phyloP scores from a whole-genome alignment of 2,888 invertebrate species.

The Notodonta ziczac region DNA sequence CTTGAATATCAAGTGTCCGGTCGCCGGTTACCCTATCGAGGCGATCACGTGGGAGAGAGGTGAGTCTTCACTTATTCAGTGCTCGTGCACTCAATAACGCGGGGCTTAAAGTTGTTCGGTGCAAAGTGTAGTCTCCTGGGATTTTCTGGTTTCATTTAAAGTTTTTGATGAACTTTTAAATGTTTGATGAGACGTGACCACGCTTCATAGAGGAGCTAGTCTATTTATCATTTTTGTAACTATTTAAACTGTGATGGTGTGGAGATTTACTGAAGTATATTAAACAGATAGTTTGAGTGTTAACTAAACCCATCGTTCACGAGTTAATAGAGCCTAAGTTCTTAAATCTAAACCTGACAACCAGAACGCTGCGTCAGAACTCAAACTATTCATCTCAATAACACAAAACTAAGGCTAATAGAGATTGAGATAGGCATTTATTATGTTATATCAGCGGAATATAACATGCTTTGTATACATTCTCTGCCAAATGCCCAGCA shows the following conservation, averaged over 20 bases:
- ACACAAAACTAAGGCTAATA: constrained; percentile 14
- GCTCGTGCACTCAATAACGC: constrained; percentile 14
- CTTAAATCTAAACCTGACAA: background rate
- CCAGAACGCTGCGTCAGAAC: constrained; percentile 9
- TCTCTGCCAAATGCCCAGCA: constrained; percentile 38
- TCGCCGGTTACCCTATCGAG: constrained; percentile 95
- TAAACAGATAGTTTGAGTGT: too few species aligned
- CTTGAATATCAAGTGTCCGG: constrained; percentile 94
- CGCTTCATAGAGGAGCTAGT: too few species aligned
- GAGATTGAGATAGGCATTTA: constrained; percentile 27
- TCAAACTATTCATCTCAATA: constrained; percentile 5
- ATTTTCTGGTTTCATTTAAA: background rate
- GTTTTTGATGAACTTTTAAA: background rate
- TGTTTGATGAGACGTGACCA: background rate
- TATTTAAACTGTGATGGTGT: too few species aligned
- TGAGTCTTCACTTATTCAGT: constrained; percentile 64
- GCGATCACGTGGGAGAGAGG: constrained; percentile 96
- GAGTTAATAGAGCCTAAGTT: background rate
- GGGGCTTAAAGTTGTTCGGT: background rate
- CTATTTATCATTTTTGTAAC: too few species aligned
- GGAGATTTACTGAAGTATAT: too few species aligned
- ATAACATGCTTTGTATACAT: too few species aligned
- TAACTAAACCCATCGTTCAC: too few species aligned
- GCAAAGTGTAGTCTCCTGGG: background rate
- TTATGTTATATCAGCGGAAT: constrained; percentile 25